Conservation (phyloP, 2,888 invertebrate genomes). For the Thelaira solivaga region DNA sequence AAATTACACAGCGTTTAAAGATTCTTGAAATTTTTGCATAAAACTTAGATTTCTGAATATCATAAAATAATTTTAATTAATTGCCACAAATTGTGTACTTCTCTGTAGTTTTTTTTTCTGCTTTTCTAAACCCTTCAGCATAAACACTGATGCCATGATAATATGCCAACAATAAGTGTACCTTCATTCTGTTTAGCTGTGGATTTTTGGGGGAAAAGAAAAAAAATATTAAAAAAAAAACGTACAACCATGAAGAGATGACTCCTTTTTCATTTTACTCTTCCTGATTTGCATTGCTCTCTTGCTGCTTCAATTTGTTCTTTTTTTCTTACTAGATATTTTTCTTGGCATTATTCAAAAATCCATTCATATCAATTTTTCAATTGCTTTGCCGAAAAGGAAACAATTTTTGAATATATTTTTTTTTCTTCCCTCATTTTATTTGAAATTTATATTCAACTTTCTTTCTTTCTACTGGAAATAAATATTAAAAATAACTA, state of each 20-base stretch:
- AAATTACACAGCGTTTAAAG: no score
- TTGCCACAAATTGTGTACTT: not conserved
- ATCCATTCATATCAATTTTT: constrained; percentile 68
- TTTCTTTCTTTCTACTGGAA: not conserved
- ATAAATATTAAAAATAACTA: constrained; percentile 42
- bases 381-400: constrained; percentile 64
- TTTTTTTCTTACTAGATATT: no score
- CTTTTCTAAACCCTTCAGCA: not conserved
- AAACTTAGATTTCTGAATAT: no score
- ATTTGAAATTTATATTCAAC: constrained; percentile 23
- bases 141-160: constrained; percentile 19
- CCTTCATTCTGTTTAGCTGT: constrained; percentile 22
- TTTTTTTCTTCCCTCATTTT: constrained; percentile 20
- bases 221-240: no score
- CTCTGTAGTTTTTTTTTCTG: not conserved
- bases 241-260: not conserved
- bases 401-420: constrained; percentile 61
- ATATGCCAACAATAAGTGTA: constrained; percentile 32
- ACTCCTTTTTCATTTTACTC: not conserved
- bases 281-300: not conserved
- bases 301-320: not conserved
- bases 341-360: constrained; percentile 63
- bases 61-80: not conserved
- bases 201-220: not conserved
- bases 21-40: no score